phyloP scores from a whole-genome alignment of 23 tunicate genomes.

The Phallusia fumigata region DNA sequence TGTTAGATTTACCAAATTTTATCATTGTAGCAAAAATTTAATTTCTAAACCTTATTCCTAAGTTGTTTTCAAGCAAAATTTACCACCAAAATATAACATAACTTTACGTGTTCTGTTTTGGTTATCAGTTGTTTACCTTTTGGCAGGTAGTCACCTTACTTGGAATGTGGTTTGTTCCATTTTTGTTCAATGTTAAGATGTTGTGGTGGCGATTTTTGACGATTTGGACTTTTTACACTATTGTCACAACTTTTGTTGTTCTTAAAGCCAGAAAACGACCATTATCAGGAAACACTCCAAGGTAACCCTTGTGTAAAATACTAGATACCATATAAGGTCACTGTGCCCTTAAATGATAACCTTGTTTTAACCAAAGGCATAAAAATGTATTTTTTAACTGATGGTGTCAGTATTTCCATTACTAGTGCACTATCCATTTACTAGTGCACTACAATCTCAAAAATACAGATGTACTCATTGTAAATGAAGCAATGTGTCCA shows the following conservation, averaged over 20 bases:
- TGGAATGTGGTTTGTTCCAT: conserved; percentile 94
- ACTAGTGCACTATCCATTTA: too few species aligned
- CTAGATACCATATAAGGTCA: neutral
- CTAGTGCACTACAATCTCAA: too few species aligned
- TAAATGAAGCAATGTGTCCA: too few species aligned
- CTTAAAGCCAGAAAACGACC: conserved; percentile 86
- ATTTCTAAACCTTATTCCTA: too few species aligned
- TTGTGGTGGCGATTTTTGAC: conserved; percentile 68
- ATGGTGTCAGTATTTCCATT: too few species aligned
- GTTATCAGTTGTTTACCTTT: neutral
- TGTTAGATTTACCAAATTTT: too few species aligned
- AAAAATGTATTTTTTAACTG: too few species aligned
- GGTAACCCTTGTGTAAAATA: conserved; percentile 20
- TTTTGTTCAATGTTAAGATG: conserved; percentile 37
- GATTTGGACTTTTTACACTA: conserved; percentile 67
- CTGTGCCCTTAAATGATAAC: neutral
- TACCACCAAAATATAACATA: too few species aligned
- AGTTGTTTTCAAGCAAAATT: too few species aligned
- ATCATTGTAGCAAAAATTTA: too few species aligned
- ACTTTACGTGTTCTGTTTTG: neutral
- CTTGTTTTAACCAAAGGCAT: too few species aligned
- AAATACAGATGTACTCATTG: too few species aligned
- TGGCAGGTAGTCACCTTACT: conserved; percentile 57
- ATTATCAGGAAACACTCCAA: conserved; percentile 79
- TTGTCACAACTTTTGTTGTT: conserved; percentile 54